Percentiles rank a stretch among this genome's conserved stretches.
These are phyloP conservation scores for Allygus modestus DNA, from an alignment of 2,888 invertebrate species.

Conservation along the genomic window DNA sequence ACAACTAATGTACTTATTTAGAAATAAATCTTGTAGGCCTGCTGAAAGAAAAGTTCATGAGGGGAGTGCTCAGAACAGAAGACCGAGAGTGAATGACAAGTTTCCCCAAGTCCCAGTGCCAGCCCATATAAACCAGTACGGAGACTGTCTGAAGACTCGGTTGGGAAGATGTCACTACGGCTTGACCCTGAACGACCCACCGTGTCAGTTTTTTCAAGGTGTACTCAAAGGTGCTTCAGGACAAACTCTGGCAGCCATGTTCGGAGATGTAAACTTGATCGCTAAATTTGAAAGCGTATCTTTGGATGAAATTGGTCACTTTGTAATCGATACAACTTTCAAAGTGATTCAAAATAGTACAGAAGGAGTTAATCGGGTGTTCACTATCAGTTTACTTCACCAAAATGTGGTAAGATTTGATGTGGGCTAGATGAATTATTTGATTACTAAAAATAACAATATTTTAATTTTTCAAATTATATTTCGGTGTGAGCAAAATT, in stretches of 20 bases:
- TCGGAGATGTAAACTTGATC: neutral
- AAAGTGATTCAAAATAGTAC: neutral
- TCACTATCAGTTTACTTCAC: conserved; percentile 9
- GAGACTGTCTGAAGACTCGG: conserved; percentile 15
- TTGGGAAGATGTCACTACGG: neutral
- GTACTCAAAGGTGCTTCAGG: conserved; percentile 15
- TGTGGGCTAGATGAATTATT: too few relatives aligned
- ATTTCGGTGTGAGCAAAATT: too few relatives aligned
- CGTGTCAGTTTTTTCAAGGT: conserved; percentile 17
- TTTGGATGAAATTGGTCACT: conserved; percentile 6
- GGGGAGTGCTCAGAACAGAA: neutral
- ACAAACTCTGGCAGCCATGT: conserved; percentile 17
- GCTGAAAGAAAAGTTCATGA: neutral
- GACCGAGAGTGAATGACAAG: neutral
- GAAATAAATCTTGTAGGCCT: too few relatives aligned
- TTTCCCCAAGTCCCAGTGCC: neutral
- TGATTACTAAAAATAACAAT: too few relatives aligned
- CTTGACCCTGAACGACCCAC: neutral
- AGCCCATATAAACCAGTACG: conserved; percentile 12
- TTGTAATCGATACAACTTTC: conserved; percentile 2
- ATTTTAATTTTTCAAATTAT: too few relatives aligned
- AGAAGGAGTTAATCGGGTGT: neutral
- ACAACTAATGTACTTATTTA: too few relatives aligned
- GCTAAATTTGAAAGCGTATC: neutral
- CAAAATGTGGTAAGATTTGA: conserved; percentile 8